Base-by-base conservation (phyloP, 2,113 vertebrate species). In the Harpagus bidentatus region DNA sequence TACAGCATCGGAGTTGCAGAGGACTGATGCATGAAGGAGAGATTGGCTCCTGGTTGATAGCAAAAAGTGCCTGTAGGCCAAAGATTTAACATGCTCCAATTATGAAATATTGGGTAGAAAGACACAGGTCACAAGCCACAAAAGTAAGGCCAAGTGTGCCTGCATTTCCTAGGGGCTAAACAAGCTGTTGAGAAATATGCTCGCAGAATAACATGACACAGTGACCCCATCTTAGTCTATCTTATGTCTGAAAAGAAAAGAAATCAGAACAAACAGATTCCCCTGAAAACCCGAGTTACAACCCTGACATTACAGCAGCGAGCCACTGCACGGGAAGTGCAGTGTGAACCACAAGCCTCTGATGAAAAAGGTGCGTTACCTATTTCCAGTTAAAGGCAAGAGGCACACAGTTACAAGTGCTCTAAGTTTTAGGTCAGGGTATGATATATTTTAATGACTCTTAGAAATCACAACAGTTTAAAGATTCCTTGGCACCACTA, bases 81-180 rank as follows among this genome's bases (percentile, higher is more conserved):
- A 88, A 66, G 74, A 97, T 96, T 94, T 96, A 87, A 82, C 77
- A 84, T 70, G 90, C 96, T 95, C 93, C 72, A 95, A 17, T 97
- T 97, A 93, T 42, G 55, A 96, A 92, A 70, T 77, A 86, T 4
- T 36, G 82, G 88, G 65, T 77, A 82, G 79, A 78, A 96, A 90
- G 90, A 58, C n/a, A 88, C 16, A 90, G 84, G 83, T 87, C 95
- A 65, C 58, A 80, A 94, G 78, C 56, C 80, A 85, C 45, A 42
- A 31, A 89, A 93, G 45, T 70, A 84, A 96, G 91, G 50, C 38
- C 82, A 95, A 96, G 63, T 47, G 40, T 81, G 80, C 18, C 28
- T 3, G 6, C 4, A 2, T 78, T 89, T 93, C 92, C 92, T 86
- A 38, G 34, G 81, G 89, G 92, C 81, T 83, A 93, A 95, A 92